These are phyloP conservation scores for Plecotus auritus DNA, from an alignment of 2,113 vertebrate genomes.

Conservation along the genomic window DNA sequence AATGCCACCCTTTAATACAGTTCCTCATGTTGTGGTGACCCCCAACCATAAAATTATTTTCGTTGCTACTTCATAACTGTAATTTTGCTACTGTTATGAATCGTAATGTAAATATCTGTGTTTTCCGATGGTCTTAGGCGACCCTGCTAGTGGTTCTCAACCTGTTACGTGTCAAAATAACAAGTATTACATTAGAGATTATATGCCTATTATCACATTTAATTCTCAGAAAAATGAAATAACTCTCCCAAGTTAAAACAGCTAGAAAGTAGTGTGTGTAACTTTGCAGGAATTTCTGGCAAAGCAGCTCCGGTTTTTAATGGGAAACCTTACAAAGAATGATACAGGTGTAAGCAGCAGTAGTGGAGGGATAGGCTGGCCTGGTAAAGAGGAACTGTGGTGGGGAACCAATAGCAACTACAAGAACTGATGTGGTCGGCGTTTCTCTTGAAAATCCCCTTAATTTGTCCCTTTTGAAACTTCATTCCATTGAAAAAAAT, in stretches of 20 bases:
- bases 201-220: background rate
- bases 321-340: background rate
- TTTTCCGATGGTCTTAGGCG: too few species aligned
- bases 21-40: too few species aligned
- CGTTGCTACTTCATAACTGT: too few species aligned
- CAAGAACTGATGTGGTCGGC: background rate
- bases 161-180: background rate
- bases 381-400: background rate
- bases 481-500: background rate
- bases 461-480: background rate
- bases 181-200: background rate
- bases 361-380: background rate
- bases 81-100: too few species aligned
- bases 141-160: too few species aligned
- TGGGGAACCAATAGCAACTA: background rate
- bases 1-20: too few species aligned
- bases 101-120: too few species aligned
- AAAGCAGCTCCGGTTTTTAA: background rate
- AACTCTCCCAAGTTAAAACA: background rate
- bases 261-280: background rate
- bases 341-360: background rate
- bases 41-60: too few species aligned
- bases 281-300: background rate
- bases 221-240: constrained; percentile 34
- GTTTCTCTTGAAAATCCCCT: background rate